A percentile compares a stretch with the other conserved stretches of the same genome.
Evolutionary conservation across 2,888 invertebrate species (phyloP).

Genomic region (Eupithecia pulchellata): DNA sequence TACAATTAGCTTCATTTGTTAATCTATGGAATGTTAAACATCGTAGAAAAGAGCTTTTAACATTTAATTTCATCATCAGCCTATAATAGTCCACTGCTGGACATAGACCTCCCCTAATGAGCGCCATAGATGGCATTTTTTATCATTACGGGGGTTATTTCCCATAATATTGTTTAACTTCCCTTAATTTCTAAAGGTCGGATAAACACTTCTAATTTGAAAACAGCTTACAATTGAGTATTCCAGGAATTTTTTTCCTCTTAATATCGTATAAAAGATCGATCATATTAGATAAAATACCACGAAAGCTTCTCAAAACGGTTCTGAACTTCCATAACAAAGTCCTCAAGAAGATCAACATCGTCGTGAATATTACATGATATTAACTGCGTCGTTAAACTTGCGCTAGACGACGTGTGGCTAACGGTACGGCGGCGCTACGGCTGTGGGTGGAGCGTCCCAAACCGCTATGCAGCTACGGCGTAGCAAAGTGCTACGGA

Average conservation of each 20-base stretch:
- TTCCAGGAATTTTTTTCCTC: not conserved
- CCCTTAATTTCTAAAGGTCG: too few species aligned
- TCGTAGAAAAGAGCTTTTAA: too few species aligned
- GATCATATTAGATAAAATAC: not conserved
- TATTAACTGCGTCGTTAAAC: slow-evolving; percentile 33
- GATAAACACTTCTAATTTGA: too few species aligned
- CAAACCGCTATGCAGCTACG: slow-evolving; percentile 10
- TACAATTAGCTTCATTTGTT: not conserved
- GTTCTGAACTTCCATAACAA: slow-evolving; percentile 20
- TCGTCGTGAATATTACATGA: slow-evolving; percentile 23
- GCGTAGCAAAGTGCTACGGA: slow-evolving; percentile 1
- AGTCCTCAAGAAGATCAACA: slow-evolving; percentile 19
- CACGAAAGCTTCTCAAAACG: not conserved
- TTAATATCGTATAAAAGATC: not conserved
- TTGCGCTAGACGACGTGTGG: slow-evolving; percentile 22
- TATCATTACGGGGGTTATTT: too few species aligned
- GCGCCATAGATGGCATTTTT: too few species aligned
- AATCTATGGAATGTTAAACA: too few species aligned
- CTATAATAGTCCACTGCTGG: too few species aligned
- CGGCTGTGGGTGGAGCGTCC: slow-evolving; percentile 24
- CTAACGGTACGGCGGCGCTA: slow-evolving; percentile 26
- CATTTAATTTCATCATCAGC: too few species aligned
- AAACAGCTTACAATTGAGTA: not conserved
- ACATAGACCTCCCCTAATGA: too few species aligned
- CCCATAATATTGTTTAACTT: too few species aligned